These are phyloP conservation scores for Haemorhous mexicanus DNA, from an alignment of 2,113 vertebrate genomes.

Conservation along the genomic window DNA sequence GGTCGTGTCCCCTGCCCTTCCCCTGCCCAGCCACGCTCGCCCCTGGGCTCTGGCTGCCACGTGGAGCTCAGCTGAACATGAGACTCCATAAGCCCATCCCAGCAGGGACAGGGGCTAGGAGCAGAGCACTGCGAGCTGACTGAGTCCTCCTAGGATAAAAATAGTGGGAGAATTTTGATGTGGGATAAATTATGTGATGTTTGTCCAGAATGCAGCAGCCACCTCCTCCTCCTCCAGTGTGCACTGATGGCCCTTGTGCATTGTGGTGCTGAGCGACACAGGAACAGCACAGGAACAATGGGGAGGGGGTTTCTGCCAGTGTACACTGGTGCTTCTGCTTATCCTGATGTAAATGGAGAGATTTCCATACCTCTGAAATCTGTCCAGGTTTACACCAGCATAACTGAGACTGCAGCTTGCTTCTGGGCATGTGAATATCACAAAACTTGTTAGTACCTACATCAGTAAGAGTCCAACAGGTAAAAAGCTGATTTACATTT, in stretches of 20 bases:
- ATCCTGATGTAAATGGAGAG: not conserved
- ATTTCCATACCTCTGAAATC: not conserved
- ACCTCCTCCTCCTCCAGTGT: not conserved
- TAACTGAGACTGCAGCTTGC: not conserved
- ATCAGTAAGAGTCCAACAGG: not conserved
- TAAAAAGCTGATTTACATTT: not conserved
- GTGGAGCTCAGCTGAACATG: fast-evolving
- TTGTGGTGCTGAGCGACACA: fast-evolving
- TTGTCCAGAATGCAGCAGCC: not conserved
- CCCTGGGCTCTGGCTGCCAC: not conserved
- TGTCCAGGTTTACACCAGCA: not conserved
- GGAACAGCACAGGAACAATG: not conserved
- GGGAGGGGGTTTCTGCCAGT: not conserved
- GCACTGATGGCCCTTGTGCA: fast-evolving
- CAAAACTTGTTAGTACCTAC: not conserved
- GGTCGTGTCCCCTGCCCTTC: not conserved
- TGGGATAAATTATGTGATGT: not conserved
- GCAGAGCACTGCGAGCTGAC: fast-evolving
- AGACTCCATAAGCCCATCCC: not conserved
- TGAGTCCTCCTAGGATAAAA: not conserved
- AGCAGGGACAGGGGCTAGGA: not conserved
- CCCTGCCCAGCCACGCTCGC: not conserved
- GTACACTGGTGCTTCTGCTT: not conserved
- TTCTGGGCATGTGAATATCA: not conserved
- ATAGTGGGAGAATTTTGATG: not conserved